Evolutionary conservation across 1,140 invertebrate species (phyloP).

Genomic region (Capitella teleta): DNA sequence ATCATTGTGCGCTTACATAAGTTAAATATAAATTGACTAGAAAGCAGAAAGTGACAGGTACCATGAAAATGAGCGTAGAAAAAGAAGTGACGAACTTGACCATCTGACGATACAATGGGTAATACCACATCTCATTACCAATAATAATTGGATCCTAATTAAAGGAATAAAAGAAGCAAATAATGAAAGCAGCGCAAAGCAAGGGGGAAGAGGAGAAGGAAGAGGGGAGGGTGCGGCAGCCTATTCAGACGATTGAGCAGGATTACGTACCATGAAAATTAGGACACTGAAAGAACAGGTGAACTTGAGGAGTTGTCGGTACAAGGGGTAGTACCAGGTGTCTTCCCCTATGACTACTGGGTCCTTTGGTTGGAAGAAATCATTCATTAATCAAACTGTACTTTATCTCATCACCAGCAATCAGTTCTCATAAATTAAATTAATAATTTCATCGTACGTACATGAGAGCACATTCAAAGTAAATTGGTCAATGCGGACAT

Average conservation of each 20-base stretch:
- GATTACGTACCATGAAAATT: slow-evolving; percentile 32
- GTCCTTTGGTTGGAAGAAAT: slow-evolving; percentile 17
- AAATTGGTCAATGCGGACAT: neutral
- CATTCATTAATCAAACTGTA: neutral
- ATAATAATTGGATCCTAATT: too few species aligned
- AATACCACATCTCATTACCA: too few species aligned
- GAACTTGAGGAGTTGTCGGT: slow-evolving; percentile 29
- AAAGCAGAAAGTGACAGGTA: too few species aligned
- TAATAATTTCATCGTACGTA: neutral
- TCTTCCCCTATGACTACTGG: slow-evolving; percentile 23
- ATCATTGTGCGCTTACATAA: too few species aligned
- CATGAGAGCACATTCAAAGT: neutral
- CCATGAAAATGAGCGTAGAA: too few species aligned
- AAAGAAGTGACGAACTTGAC: too few species aligned
- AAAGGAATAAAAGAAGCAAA: too few species aligned
- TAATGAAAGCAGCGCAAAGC: too few species aligned
- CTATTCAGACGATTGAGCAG: neutral
- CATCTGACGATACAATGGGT: too few species aligned
- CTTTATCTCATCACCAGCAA: neutral
- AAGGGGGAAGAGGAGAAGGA: too few species aligned
- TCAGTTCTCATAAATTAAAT: neutral
- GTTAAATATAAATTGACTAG: too few species aligned
- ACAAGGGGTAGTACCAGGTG: slow-evolving; percentile 32
- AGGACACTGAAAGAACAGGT: slow-evolving; percentile 28
- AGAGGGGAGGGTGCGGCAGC: too few species aligned